phyloP scores from a whole-genome alignment of 2,888 invertebrate genomes.

The Mesorhabditis belari region DNA sequence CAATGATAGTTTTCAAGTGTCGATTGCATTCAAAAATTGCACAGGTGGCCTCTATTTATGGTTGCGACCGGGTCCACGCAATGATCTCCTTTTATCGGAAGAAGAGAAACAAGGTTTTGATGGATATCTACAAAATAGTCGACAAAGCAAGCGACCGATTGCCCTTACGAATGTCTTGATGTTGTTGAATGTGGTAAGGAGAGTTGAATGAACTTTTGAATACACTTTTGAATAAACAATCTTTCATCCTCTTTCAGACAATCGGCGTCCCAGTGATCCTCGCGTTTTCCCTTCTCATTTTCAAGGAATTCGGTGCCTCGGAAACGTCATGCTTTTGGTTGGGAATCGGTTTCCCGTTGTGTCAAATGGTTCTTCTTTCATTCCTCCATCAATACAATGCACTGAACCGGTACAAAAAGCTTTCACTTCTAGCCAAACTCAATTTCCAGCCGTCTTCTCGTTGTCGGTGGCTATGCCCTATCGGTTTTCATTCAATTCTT shows the following conservation, averaged over 20 bases:
- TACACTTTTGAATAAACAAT: neutral
- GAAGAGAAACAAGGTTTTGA: neutral
- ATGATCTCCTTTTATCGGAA: neutral
- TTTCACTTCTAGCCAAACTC: too few species aligned
- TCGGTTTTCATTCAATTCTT: conserved; percentile 18
- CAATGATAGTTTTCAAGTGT: too few species aligned
- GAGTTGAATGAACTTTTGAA: neutral
- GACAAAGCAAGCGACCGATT: conserved; percentile 3
- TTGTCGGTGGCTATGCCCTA: conserved; percentile 20
- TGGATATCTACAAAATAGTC: neutral
- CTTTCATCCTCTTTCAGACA: conserved; percentile 12
- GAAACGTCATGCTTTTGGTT: conserved; percentile 3
- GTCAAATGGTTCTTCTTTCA: conserved; percentile 10
- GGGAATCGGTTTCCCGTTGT: conserved; percentile 10
- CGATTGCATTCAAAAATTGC: too few species aligned
- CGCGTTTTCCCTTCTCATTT: conserved; percentile 18
- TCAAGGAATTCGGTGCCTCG: conserved; percentile 8
- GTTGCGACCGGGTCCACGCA: conserved; percentile 1
- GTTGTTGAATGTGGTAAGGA: conserved; percentile 16
- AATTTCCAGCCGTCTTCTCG: conserved; percentile 11
- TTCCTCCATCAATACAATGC: conserved; percentile 9
- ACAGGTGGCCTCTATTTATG: conserved; percentile 6
- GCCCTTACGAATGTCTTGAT: conserved; percentile 10
- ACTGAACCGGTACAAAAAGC: conserved; percentile 4
- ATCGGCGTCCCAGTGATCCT: conserved; percentile 33